A percentile compares a stretch with the other conserved stretches of the same genome.
phyloP scores from a whole-genome alignment of 2,888 invertebrate genomes.

The Drosophila paucipuncta region DNA sequence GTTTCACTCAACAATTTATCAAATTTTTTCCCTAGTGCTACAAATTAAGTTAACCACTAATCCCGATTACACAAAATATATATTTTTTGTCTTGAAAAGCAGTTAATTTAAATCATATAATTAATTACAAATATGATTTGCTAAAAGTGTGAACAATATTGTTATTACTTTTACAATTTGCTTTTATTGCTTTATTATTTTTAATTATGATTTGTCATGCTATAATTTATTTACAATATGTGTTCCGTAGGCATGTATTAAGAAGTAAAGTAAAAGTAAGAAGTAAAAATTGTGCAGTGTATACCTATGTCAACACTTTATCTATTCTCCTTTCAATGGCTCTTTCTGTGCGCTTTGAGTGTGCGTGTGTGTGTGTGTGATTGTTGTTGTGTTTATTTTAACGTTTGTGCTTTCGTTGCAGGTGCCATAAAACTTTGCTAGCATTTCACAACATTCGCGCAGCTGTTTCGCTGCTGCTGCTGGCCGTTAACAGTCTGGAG shows the following conservation, averaged over 20 bases:
- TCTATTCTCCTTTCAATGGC: background rate
- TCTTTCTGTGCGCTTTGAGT: background rate
- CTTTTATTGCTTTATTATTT: background rate
- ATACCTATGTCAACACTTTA: background rate
- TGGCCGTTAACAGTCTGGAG: conserved; percentile 83
- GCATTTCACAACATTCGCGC: conserved; percentile 85
- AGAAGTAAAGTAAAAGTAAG: background rate
- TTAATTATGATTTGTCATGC: too few species aligned
- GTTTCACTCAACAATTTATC: background rate
- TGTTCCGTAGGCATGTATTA: background rate
- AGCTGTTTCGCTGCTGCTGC: conserved; percentile 77
- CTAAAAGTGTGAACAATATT: background rate
- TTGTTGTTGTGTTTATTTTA: conserved; percentile 17
- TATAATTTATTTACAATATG: background rate
- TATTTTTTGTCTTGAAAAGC: background rate
- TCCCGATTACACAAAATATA: background rate
- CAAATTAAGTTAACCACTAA: background rate
- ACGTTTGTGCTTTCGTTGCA: conserved; percentile 54
- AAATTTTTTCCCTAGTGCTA: background rate
- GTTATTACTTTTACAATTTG: background rate
- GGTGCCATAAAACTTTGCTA: conserved; percentile 82
- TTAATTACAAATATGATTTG: background rate
- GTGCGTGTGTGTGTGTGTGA: background rate
- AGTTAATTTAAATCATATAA: background rate
- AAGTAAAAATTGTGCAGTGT: background rate